These are phyloP conservation scores for Teleopsis dalmanni DNA, from an alignment of 1,140 invertebrate genomes.

Conservation along the genomic window DNA sequence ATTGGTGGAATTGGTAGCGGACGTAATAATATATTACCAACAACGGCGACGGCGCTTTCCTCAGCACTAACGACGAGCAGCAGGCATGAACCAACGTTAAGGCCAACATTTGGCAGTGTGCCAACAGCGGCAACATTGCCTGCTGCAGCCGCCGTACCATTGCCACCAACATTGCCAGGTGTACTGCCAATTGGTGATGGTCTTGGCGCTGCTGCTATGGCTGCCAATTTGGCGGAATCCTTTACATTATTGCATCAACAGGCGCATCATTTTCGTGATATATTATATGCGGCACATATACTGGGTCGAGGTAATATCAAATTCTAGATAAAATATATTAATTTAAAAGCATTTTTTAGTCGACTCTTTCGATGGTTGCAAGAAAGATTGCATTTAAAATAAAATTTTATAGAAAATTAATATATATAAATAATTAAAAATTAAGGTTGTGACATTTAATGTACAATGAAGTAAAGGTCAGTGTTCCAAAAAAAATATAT, in stretches of 20 bases:
- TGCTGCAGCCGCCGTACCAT: slow-evolving; percentile 15
- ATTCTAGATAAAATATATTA: not conserved
- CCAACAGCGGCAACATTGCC: not conserved
- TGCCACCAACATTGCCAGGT: slow-evolving; percentile 12
- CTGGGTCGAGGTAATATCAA: slow-evolving; percentile 35
- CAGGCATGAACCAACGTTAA: not conserved
- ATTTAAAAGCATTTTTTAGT: too few relatives aligned
- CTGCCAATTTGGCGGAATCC: slow-evolving; percentile 40
- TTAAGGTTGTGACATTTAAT: too few relatives aligned
- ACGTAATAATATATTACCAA: not conserved
- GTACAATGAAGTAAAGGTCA: too few relatives aligned
- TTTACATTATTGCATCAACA: slow-evolving; percentile 40
- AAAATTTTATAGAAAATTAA: too few relatives aligned
- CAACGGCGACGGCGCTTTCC: not conserved
- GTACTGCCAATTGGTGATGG: slow-evolving; percentile 11
- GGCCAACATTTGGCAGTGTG: not conserved
- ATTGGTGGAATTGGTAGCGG: too few relatives aligned
- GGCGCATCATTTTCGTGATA: slow-evolving; percentile 44
- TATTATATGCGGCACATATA: slow-evolving; percentile 42
- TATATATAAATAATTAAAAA: too few relatives aligned
- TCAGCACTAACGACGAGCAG: not conserved
- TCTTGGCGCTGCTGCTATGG: slow-evolving; percentile 25
- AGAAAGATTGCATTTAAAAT: too few relatives aligned
- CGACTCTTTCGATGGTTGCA: too few relatives aligned
- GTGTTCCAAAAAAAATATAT: too few relatives aligned